Conservation (phyloP, 2,888 invertebrate species). For the Morpho helenor region DNA sequence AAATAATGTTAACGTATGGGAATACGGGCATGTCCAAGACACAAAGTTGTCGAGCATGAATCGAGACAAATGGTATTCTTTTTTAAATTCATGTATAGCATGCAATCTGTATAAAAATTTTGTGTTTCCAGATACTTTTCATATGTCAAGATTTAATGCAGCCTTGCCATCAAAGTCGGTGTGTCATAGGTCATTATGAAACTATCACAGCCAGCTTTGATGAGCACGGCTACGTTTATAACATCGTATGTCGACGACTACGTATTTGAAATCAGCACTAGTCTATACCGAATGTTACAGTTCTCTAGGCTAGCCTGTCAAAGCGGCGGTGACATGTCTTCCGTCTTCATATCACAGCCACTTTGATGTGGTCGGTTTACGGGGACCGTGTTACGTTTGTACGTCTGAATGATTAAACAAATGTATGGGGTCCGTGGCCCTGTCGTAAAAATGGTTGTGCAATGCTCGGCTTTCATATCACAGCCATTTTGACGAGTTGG, state of each 20-base stretch:
- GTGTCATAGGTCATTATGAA: conserved; percentile 85
- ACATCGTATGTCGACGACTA: neutral
- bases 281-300: conserved; percentile 7
- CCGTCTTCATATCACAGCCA: conserved; percentile 95
- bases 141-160: conserved; percentile 44
- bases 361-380: conserved; percentile 93
- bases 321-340: conserved; percentile 90
- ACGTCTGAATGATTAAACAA: conserved; percentile 1
- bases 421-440: conserved; percentile 51
- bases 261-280: neutral
- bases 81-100: no score
- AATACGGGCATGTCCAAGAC: no score
- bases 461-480: conserved; percentile 82
- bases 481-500: conserved; percentile 97
- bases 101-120: neutral
- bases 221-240: conserved; percentile 86
- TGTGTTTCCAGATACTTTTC: conserved; percentile 9
- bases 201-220: conserved; percentile 98
- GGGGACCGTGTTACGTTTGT: conserved; percentile 32
- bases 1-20: no score
- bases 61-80: no score
- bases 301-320: conserved; percentile 86
- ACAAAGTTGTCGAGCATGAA: no score
- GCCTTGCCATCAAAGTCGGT: conserved; percentile 88
- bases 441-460: conserved; percentile 83